These are phyloP conservation scores for Orius insidiosus DNA, from an alignment of 1,140 invertebrate species.

Conservation along the genomic window DNA sequence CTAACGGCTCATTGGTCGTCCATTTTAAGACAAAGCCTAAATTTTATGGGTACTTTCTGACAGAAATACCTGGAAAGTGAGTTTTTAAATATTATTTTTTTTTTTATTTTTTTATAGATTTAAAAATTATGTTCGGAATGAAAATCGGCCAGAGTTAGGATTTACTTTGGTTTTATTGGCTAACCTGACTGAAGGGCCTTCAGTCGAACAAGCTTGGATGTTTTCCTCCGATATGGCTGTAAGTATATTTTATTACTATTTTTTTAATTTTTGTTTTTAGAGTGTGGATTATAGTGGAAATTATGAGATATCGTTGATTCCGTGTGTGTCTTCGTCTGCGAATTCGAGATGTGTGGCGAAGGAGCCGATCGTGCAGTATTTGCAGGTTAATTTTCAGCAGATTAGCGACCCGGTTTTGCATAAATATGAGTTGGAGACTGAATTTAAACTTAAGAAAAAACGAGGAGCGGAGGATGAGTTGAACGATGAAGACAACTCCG, in stretches of 20 bases:
- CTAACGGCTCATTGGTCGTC: conserved; percentile 10
- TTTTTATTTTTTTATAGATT: too few relatives aligned
- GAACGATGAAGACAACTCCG: neutral
- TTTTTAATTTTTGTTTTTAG: too few relatives aligned
- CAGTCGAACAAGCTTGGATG: neutral
- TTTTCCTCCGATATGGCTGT: conserved; percentile 3
- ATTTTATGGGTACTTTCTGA: conserved; percentile 8
- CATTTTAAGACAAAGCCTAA: conserved; percentile 9
- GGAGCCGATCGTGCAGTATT: neutral
- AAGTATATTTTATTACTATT: too few relatives aligned
- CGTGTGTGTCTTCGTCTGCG: neutral
- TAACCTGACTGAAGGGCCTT: neutral
- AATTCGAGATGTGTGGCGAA: neutral
- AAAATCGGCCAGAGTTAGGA: neutral
- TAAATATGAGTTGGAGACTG: neutral
- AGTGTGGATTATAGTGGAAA: conserved; percentile 3
- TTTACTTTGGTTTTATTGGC: neutral
- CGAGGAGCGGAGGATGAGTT: neutral
- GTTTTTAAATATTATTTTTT: neutral
- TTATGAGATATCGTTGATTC: neutral
- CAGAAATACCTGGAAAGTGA: conserved; percentile 4
- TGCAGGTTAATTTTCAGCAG: conserved; percentile 1
- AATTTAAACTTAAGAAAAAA: neutral
- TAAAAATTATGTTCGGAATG: too few relatives aligned
- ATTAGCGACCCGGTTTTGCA: neutral